These are phyloP conservation scores for Piprites chloris DNA, from an alignment of 2,113 vertebrate species.

Conservation along the genomic window DNA sequence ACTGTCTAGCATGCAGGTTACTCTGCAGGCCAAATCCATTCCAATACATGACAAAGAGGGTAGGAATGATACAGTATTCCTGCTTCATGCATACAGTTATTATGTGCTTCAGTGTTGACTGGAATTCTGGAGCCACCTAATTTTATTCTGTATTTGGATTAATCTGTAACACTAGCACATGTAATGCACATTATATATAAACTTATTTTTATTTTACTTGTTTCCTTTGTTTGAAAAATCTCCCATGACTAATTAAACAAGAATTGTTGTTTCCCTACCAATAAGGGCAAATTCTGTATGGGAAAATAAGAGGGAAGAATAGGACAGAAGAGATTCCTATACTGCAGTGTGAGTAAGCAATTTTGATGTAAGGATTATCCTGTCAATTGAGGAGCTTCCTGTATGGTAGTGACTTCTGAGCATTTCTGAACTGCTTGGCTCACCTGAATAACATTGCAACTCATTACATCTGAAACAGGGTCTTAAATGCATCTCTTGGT, in stretches of 20 bases:
- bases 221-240: not conserved
- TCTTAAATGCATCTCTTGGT: not conserved
- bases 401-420: not conserved
- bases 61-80: not conserved
- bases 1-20: not conserved
- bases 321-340: not conserved
- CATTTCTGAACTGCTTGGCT: not conserved
- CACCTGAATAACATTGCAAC: not conserved
- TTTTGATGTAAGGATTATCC: not conserved
- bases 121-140: not conserved
- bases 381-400: not conserved
- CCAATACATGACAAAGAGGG: not conserved
- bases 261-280: not conserved
- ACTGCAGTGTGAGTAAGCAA: not conserved
- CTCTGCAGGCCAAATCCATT: not conserved
- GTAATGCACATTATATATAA: not conserved
- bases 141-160: not conserved
- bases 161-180: not conserved
- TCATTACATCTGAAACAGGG: not conserved
- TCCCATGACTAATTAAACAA: not conserved
- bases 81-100: not conserved
- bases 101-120: not conserved
- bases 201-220: not conserved
- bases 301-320: not conserved
- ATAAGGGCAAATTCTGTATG: not conserved